Evolutionary conservation across 2,113 vertebrate species (phyloP).

Genomic region (Bubalus kerabau): DNA sequence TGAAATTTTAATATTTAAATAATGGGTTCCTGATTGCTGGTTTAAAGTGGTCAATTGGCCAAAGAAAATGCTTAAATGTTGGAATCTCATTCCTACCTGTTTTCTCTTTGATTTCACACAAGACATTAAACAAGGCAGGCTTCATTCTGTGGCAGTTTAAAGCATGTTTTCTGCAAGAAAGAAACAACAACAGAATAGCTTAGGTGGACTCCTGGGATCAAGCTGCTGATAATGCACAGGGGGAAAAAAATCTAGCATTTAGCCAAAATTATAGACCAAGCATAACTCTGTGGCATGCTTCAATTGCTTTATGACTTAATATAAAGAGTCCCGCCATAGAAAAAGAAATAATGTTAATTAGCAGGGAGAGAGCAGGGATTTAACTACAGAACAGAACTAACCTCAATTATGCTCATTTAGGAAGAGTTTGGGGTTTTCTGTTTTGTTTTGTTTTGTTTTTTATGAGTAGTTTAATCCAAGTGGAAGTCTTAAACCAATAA

Average conservation of each 20-base stretch:
- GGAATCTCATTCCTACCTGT: conserved; percentile 87
- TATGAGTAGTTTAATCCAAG: conserved; percentile 57
- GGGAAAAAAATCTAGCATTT: background rate
- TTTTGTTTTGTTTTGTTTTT: background rate
- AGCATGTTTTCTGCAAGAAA: conserved; percentile 95
- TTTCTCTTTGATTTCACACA: conserved; percentile 99
- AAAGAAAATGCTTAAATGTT: conserved; percentile 48
- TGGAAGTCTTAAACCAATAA: conserved; percentile 43
- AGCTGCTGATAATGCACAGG: accelerated
- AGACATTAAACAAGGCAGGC: conserved; percentile 97
- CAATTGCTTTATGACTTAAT: conserved; percentile 46
- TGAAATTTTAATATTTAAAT: conserved; percentile 59
- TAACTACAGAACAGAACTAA: conserved; percentile 27
- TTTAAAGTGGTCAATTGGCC: background rate
- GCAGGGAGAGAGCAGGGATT: conserved; percentile 25
- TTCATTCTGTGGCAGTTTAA: conserved; percentile 99
- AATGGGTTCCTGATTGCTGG: background rate
- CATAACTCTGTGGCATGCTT: conserved; percentile 42
- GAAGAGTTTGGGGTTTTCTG: background rate
- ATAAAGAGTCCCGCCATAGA: conserved; percentile 41
- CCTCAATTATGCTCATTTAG: conserved; percentile 53
- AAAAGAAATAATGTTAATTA: conserved; percentile 62
- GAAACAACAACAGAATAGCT: conserved; percentile 65
- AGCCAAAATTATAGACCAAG: conserved; percentile 33
- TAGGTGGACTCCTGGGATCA: conserved; percentile 66